Conservation (phyloP, 2,888 invertebrate genomes). For the Halictus ligatus region DNA sequence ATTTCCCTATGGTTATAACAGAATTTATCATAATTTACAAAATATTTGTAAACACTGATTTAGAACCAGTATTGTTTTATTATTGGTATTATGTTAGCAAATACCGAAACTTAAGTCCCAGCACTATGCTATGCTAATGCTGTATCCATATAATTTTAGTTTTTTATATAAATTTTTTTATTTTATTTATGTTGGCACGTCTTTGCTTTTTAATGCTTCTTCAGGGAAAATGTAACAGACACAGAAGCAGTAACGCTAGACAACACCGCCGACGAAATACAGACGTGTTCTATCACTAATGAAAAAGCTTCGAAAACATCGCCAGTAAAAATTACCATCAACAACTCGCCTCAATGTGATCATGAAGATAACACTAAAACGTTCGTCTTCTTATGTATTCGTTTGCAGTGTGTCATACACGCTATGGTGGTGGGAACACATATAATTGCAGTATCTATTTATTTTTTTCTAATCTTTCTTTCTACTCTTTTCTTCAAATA, state of each 20-base stretch:
- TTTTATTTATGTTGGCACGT: slow-evolving; percentile 58
- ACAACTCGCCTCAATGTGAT: slow-evolving; percentile 50
- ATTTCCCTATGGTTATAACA: neutral
- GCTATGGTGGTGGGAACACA: slow-evolving; percentile 61
- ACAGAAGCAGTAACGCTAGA: slow-evolving; percentile 38
- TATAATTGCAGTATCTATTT: slow-evolving; percentile 10
- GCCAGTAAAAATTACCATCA: slow-evolving; percentile 31
- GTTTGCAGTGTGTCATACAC: slow-evolving; percentile 40
- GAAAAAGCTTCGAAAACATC: slow-evolving; percentile 36
- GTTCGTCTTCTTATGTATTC: slow-evolving; percentile 69
- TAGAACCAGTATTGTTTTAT: neutral
- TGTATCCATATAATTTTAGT: neutral
- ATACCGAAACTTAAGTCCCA: neutral
- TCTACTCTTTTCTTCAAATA: neutral
- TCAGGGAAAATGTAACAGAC: slow-evolving; percentile 52
- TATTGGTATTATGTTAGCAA: neutral
- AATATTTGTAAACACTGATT: neutral
- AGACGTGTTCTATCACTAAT: slow-evolving; percentile 14
- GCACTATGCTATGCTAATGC: neutral
- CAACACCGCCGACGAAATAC: slow-evolving; percentile 35
- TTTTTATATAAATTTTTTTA: slow-evolving; percentile 8
- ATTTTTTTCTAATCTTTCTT: slow-evolving; percentile 11
- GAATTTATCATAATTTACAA: neutral
- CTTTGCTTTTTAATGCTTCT: slow-evolving; percentile 62
- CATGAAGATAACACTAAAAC: slow-evolving; percentile 69